A percentile compares a stretch with the other conserved stretches of the same genome.
Conservation (phyloP, 1,140 invertebrate genomes). For the Acyrthosiphon pisum region DNA sequence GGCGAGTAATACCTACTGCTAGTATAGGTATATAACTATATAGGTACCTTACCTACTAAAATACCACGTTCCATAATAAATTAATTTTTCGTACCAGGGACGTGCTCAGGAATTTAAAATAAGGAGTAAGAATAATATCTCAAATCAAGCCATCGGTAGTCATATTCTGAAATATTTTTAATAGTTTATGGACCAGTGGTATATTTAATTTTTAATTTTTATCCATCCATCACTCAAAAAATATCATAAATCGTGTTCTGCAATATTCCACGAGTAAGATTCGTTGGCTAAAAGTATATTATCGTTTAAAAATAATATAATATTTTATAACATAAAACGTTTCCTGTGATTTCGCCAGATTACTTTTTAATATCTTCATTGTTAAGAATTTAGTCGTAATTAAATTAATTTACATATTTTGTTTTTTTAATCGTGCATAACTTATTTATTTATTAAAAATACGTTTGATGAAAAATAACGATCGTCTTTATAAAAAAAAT, state of each 20-base stretch:
- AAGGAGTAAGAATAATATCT: slow-evolving; percentile 1
- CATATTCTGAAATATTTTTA: neutral
- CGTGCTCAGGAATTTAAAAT: neutral
- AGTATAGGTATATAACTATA: neutral
- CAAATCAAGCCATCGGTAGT: neutral
- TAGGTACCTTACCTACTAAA: neutral
- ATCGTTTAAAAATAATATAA: neutral
- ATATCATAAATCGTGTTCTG: neutral
- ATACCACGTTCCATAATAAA: slow-evolving; percentile 1
- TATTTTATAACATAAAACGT: neutral
- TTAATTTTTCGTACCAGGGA: neutral
- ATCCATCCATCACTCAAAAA: neutral
- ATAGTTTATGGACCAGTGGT: neutral
- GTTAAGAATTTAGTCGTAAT: neutral
- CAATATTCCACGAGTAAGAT: neutral
- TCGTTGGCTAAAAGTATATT: neutral
- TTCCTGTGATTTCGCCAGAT: neutral
- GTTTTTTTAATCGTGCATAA: neutral
- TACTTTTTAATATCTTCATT: neutral
- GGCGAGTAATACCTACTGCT: neutral
- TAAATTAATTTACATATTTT: neutral
- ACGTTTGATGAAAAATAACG: too few relatives aligned
- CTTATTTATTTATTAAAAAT: neutral
- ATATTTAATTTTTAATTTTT: neutral
- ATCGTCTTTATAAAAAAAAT: neutral